A percentile compares a stretch with the other conserved stretches of the same genome.
Evolutionary conservation across 2,888 invertebrate species (phyloP).

Genomic region (Poecilobothrus nobilitatus): DNA sequence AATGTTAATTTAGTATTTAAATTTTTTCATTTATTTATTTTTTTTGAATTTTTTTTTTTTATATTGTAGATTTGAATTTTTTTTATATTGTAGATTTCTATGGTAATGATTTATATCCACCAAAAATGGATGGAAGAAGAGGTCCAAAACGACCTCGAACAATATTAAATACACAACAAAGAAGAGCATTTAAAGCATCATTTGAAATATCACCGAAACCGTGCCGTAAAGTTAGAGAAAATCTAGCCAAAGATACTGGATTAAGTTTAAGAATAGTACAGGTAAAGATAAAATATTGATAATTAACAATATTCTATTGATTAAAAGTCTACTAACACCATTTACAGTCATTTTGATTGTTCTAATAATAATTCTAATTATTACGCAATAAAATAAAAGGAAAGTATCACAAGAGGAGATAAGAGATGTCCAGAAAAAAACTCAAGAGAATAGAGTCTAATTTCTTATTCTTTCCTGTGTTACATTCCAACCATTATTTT

Average conservation of each 20-base stretch:
- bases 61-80: not conserved
- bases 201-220: conserved; percentile 81
- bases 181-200: conserved; percentile 74
- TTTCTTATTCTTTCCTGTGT: too few relatives aligned
- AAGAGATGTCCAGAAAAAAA: too few relatives aligned
- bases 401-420: too few relatives aligned
- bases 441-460: too few relatives aligned
- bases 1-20: not conserved
- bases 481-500: too few relatives aligned
- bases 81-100: conserved; percentile 46
- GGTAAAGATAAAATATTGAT: conserved; percentile 49
- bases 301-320: too few relatives aligned
- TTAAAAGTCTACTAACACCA: too few relatives aligned
- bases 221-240: conserved; percentile 71
- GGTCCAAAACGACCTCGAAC: conserved; percentile 76
- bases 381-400: too few relatives aligned
- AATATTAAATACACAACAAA: conserved; percentile 72
- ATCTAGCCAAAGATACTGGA: conserved; percentile 75
- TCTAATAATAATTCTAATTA: too few relatives aligned
- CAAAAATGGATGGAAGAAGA: conserved; percentile 56
- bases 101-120: conserved; percentile 52
- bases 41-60: not conserved
- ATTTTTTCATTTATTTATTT: not conserved
- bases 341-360: too few relatives aligned
- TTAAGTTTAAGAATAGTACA: conserved; percentile 76